phyloP scores from a whole-genome alignment of 2,888 invertebrate genomes.

The Netelia melanura region DNA sequence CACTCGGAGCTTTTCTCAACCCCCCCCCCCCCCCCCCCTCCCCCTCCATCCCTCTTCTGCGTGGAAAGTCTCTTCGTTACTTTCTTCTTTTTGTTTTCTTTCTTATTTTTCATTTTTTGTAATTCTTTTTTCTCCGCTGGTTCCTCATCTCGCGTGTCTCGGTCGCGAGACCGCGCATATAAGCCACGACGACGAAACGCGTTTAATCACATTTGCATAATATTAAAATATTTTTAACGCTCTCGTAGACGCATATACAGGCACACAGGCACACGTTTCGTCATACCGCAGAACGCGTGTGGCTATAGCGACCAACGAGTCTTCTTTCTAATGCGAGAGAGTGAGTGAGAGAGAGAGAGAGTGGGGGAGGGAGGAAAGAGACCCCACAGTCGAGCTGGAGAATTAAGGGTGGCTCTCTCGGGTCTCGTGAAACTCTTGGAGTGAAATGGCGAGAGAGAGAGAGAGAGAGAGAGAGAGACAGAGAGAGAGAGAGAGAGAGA shows the following conservation, averaged over 20 bases:
- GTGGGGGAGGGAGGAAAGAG: not conserved
- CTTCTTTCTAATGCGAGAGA: slow-evolving; percentile 21
- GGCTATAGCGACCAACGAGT: slow-evolving; percentile 11
- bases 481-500: not conserved
- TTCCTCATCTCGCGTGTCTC: slow-evolving; percentile 12
- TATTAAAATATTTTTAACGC: slow-evolving; percentile 81
- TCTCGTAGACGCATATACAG: slow-evolving; percentile 57
- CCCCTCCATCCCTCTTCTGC: no score
- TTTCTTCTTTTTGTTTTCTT: not conserved
- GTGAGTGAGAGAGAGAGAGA: not conserved
- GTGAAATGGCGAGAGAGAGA: slow-evolving; percentile 23
- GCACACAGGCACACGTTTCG: slow-evolving; percentile 28
- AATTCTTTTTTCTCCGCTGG: slow-evolving; percentile 43
- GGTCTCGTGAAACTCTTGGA: slow-evolving; percentile 58
- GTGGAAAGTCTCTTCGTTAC: not conserved
- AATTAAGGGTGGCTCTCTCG: slow-evolving; percentile 62
- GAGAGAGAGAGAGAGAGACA: slow-evolving; percentile 25
- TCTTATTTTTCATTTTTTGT: not conserved
- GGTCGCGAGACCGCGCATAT: slow-evolving; percentile 21
- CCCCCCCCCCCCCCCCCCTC: no score
- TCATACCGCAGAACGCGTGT: slow-evolving; percentile 3
- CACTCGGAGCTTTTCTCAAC: not conserved
- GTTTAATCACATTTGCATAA: slow-evolving; percentile 83
- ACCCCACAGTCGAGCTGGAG: slow-evolving; percentile 26
- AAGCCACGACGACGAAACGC: slow-evolving; percentile 68